Base-by-base conservation (phyloP, 2,888 invertebrate genomes). In the Emesis russula region DNA sequence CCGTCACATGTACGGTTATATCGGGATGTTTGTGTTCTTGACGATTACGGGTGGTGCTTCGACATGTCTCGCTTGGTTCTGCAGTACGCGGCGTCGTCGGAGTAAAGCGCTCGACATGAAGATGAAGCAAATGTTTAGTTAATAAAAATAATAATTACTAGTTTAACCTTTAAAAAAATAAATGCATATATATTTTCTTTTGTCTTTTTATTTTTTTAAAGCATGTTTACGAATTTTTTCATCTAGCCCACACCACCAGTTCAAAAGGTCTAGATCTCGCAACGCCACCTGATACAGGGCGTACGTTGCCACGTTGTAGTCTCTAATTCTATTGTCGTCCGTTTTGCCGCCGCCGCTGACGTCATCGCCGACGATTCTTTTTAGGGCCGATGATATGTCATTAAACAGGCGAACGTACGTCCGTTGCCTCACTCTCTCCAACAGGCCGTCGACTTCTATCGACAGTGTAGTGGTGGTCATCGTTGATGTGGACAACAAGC, bases 301-400 rank as follows among this genome's bases (percentile, higher is more conserved):
- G 53, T 75, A 75, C 75, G 75, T 11, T 25, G 75, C 75, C 48
- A 75, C 48, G 25, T 75, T 75, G 44, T 75, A 75, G 75, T 75
- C 75, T 75, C 48, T 75, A 53, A 75, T 75, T 44, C 11, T 18
- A 48, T 75, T 44, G 75, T 31, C 53, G 48, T 75, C 75, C 75
- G 25, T 25, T 25, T 25, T 1, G 25, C 25, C 25, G 25, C 25
- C 75, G 75, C 25, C 48, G 33, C 15, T 44, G 74, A 18, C 44
- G 44, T 5, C 48, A 25, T 44, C 75, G 25, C 9, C 9, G 44
- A 75, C 41, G 25, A 75, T 44, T 53, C 44, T 7, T 75, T 18
- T 75, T 38, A 75, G 53, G 18, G 75, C 18, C 75, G 75, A 75
- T 25, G 75, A 44, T 44, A 44, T 44, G 13, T 44, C 58, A 18